Evolutionary conservation across 2,113 vertebrate genomes (phyloP).

Genomic region (Forbesichthys agassizii): DNA sequence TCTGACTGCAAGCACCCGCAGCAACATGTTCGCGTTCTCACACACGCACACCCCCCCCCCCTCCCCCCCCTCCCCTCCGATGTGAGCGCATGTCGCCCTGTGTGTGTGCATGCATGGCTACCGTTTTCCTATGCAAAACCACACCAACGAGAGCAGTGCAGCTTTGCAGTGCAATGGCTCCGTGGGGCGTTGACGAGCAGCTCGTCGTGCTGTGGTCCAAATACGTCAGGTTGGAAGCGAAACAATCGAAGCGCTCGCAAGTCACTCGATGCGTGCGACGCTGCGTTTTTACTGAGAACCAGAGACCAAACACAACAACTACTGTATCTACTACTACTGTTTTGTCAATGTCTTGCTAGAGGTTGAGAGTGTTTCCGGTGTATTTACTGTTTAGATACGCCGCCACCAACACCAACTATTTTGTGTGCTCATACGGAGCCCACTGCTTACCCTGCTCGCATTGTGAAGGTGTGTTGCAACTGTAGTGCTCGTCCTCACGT

Average conservation of each 20-base stretch:
- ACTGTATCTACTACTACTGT: no score
- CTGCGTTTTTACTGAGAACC: no score
- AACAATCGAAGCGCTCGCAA: background rate
- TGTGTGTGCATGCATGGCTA: constrained; percentile 43
- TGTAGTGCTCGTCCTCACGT: background rate
- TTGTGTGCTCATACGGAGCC: no score
- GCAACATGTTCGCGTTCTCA: no score
- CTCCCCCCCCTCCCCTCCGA: constrained; percentile 31
- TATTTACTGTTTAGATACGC: no score
- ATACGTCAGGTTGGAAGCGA: constrained; percentile 21
- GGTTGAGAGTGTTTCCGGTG: no score
- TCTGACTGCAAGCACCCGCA: constrained; percentile 40
- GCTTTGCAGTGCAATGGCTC: constrained; percentile 48
- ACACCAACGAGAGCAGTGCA: constrained; percentile 34
- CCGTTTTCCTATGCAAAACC: constrained; percentile 32
- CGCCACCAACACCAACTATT: no score
- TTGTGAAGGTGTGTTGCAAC: no score
- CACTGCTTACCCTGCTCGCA: no score
- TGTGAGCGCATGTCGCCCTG: constrained; percentile 35
- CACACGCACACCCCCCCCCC: background rate
- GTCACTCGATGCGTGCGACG: no score
- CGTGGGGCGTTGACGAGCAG: background rate
- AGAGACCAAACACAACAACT: no score
- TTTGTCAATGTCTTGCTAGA: no score
- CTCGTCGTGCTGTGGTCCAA: constrained; percentile 42